Evolutionary conservation across 35 echinoderm and acorn worm genomes (phyloP).

Genomic region (Eucidaris tribuloides): DNA sequence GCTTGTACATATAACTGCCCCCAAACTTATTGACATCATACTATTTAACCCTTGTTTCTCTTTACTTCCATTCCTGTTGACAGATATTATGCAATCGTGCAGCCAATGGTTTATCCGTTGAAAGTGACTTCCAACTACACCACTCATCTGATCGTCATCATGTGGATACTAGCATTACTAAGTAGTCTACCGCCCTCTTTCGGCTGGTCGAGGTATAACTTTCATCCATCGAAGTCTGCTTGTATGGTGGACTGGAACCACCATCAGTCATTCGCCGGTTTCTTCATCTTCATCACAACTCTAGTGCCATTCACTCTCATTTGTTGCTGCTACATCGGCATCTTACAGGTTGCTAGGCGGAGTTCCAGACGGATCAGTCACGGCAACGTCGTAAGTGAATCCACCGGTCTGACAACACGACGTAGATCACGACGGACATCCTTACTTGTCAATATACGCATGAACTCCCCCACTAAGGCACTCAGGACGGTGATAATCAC

Average conservation of each 20-base stretch:
- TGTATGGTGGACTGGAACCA: slow-evolving; percentile 77
- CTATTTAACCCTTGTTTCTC: too few relatives aligned
- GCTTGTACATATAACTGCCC: too few relatives aligned
- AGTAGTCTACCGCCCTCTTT: slow-evolving; percentile 76
- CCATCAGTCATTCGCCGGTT: slow-evolving; percentile 68
- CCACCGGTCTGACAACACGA: background rate
- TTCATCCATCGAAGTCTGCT: slow-evolving; percentile 27
- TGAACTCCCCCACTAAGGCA: slow-evolving; percentile 92
- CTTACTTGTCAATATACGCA: slow-evolving; percentile 70
- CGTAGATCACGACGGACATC: slow-evolving; percentile 69
- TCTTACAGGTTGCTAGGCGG: slow-evolving; percentile 68
- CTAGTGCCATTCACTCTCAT: slow-evolving; percentile 54
- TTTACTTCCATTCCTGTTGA: background rate
- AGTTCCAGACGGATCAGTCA: slow-evolving; percentile 63
- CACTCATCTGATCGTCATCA: slow-evolving; percentile 44
- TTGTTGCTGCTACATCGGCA: slow-evolving; percentile 63
- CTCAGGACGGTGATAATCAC: slow-evolving; percentile 68
- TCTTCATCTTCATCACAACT: slow-evolving; percentile 58
- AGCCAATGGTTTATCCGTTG: slow-evolving; percentile 82
- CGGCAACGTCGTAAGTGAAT: slow-evolving; percentile 54
- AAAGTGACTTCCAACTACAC: slow-evolving; percentile 68
- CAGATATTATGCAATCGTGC: slow-evolving; percentile 95
- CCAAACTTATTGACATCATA: too few relatives aligned
- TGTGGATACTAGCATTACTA: slow-evolving; percentile 65
- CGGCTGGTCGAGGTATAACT: slow-evolving; percentile 84